A percentile compares a stretch with the other conserved stretches of the same genome.
Conservation (phyloP, 2,888 invertebrate genomes). For the Petrolisthes cinctipes region DNA sequence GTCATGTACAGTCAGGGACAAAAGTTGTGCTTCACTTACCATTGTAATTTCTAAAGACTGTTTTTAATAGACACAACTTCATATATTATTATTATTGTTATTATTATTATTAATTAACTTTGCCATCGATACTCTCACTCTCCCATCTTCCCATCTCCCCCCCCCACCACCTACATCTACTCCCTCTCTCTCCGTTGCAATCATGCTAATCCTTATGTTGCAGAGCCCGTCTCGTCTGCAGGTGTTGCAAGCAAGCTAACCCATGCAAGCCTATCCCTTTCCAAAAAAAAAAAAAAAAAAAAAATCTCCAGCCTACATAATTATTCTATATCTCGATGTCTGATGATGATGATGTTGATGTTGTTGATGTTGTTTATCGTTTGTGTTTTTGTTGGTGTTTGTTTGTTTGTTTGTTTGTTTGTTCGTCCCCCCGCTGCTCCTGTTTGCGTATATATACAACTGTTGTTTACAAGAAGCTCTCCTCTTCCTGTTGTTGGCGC, state of each 20-base stretch:
- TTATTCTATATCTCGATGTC: background rate
- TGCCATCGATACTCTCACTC: no score
- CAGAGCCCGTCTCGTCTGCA: constrained; percentile 11
- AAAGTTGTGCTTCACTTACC: no score
- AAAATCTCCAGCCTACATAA: background rate
- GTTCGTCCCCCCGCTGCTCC: background rate
- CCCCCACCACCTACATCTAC: background rate
- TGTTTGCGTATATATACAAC: background rate
- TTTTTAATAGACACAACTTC: background rate
- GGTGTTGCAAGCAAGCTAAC: background rate
- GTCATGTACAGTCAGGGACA: no score
- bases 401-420: background rate
- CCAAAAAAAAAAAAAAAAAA: background rate
- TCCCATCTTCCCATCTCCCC: background rate
- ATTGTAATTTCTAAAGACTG: no score
- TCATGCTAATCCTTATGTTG: constrained; percentile 3
- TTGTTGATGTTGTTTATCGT: no score
- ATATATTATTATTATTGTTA: background rate
- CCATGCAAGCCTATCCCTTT: background rate
- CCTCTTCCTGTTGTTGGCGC: no score
- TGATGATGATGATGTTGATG: no score
- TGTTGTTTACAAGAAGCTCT: no score
- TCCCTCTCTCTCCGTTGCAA: background rate
- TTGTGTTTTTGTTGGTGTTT: no score
- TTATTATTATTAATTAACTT: background rate